Base-by-base conservation (phyloP, 92 coral and sea anemone genomes). In the Bergia puertoricense region DNA sequence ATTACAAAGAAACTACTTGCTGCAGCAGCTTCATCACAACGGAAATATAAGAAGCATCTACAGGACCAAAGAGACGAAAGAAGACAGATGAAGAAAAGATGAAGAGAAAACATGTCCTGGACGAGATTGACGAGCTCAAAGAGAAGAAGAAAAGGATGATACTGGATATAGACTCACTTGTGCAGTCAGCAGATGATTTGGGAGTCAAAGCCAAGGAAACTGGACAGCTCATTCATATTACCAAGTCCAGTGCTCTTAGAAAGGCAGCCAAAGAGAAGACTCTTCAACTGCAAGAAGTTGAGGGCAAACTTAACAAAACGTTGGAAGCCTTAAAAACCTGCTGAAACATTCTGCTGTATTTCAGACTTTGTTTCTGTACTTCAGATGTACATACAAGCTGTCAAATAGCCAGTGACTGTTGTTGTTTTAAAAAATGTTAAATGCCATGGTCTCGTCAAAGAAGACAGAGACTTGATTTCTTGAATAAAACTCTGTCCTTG, bases 231-330 rank as follows among this genome's bases (percentile, higher is more conserved):
- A 30, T 30, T 30, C 30, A 30, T 30, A 30, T 30, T 30, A 88
- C 88, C 66, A 88, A 88, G 86, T 74, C 86, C 86, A 81, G 37
- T 74, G 88, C 91, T 59, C 82, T 81, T 74, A 83, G 82, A 77
- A 84, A 85, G 85, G 85, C 91, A 54, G 91, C 88, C 72, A 89
- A 89, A 89, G 88, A 89, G 40, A 84, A 85, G 85, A 56, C 91
- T 74, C 88, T 75, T 75, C 87, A 82, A 82, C 77, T 81, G 83
- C 81, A 83, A 38, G 78, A 75, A 22, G 48, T 57, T 89, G 88
- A 89, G 51, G 81, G 71, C 71, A 89, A 51, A 89, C 82, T 81
- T 30, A 89, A 89, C 46, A 82, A 82, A 76, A 46, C 50, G 59
- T 57, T 50, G 45, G 82, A 76, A 76, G 82, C 74, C 75, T 74